Evolutionary conservation across 1,140 invertebrate species (phyloP), one percentile per base, ranked within the genome.

Genomic region (Drosophila kohkoa): DNA sequence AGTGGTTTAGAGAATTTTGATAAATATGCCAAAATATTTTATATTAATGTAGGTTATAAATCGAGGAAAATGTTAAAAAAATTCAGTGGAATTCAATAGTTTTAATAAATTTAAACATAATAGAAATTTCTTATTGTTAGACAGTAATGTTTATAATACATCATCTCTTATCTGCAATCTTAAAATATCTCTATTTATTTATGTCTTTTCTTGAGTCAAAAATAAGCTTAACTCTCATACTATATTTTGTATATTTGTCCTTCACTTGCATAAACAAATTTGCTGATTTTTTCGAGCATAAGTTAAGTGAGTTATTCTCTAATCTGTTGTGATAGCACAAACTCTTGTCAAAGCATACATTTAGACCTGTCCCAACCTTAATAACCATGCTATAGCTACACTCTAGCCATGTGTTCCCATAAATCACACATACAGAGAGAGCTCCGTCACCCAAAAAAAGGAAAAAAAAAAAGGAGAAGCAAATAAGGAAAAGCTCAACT

Each of bases 361-460:
- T 28, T 46, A 68, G 68, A 77, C 79, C 82, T 88, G 35, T 67
- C 79, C 54, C 75, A 82, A 81, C 63, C 38, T 20, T 15, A 60
- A 71, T 48, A 48, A n/a, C 41, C 41, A 43, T 43, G 13, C 38
- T 62, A 25, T 25, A 46, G 20, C 57, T 54, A 65, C 49, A 43
- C 16, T n/a, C 62, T 6, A 72, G 55, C 41, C 60, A 80, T 57
- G 54, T 57, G 72, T 51, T 35, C 66, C 57, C 81, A 86, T 86
- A 86, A 87, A 87, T 88, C 82, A 68, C 35, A 60, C 49, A 62
- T 25, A 25, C 20, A 25, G 20, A 25, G 64, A 59, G 57, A 60
- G 28, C 48, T 25, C 32, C 1, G 11, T 25, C 20, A 25, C 20
- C 20, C 20, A 25, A 25, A 25, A 25, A 25, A 25, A 25, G n/a